phyloP scores from a whole-genome alignment of 2,113 vertebrate species.

The Crotalus helleri region DNA sequence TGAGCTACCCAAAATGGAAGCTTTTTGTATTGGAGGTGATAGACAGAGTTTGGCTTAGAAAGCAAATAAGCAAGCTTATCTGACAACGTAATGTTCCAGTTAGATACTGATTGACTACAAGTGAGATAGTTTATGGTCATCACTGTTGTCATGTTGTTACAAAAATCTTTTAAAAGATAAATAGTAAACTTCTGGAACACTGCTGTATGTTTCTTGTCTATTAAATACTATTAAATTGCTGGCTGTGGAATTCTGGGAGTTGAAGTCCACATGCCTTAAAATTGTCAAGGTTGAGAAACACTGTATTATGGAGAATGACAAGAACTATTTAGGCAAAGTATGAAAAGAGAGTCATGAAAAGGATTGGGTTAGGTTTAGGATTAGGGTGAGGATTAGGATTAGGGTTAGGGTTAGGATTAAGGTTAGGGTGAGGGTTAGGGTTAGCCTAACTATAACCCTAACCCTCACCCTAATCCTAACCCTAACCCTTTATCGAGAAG shows the following conservation, averaged over 20 bases:
- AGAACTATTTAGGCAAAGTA: background rate
- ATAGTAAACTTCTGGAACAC: background rate
- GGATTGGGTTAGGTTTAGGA: background rate
- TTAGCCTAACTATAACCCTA: background rate
- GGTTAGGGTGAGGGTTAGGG: background rate
- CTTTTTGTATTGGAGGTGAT: background rate
- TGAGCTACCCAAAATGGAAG: background rate
- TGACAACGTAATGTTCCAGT: background rate
- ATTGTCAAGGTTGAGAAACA: too few relatives aligned
- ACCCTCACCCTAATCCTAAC: too few relatives aligned
- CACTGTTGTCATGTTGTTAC: background rate
- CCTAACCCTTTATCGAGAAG: too few relatives aligned
- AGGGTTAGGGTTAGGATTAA: background rate
- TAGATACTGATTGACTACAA: background rate
- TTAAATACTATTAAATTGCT: too few relatives aligned
- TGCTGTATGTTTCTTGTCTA: background rate
- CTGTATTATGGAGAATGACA: background rate
- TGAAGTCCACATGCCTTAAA: too few relatives aligned
- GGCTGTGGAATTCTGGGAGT: too few relatives aligned
- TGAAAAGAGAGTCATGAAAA: background rate
- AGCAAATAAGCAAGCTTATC: background rate
- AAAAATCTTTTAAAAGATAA: background rate
- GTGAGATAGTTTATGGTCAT: background rate
- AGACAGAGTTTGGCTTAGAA: background rate
- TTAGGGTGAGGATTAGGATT: background rate